Conservation (phyloP, 2,888 invertebrate genomes). For the Ceramica pisi region DNA sequence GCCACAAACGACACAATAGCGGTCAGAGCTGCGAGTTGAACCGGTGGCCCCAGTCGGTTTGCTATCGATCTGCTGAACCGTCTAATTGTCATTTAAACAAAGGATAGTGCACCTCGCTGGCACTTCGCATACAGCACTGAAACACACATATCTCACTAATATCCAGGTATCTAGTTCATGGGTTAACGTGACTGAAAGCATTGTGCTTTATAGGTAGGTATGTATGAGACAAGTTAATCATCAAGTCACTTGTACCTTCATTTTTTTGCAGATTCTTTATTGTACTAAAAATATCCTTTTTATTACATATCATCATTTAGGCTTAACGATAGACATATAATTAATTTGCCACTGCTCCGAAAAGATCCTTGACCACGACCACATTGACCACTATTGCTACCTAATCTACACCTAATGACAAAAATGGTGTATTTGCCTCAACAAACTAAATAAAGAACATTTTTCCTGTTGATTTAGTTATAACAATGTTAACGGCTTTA, state of each 20-base stretch:
- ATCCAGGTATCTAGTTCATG: slow-evolving; percentile 21
- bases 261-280: neutral
- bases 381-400: neutral
- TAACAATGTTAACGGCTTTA: neutral
- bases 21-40: neutral
- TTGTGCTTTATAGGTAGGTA: neutral
- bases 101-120: slow-evolving; percentile 28
- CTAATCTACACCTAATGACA: neutral
- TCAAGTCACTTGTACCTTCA: neutral
- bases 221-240: neutral
- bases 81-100: slow-evolving; percentile 50
- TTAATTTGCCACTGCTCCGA: neutral
- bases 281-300: no score
- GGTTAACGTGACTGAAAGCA: slow-evolving; percentile 7
- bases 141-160: slow-evolving; percentile 13
- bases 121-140: slow-evolving; percentile 5
- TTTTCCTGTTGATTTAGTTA: neutral
- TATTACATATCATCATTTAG: no score
- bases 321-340: neutral
- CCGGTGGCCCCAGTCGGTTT: neutral
- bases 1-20: slow-evolving; percentile 4
- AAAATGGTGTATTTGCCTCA: neutral
- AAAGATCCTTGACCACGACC: neutral
- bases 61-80: slow-evolving; percentile 30
- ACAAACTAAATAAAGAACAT: neutral